Evolutionary conservation across 2,113 vertebrate species (phyloP).

Genomic region (Epinephelus lanceolatus): DNA sequence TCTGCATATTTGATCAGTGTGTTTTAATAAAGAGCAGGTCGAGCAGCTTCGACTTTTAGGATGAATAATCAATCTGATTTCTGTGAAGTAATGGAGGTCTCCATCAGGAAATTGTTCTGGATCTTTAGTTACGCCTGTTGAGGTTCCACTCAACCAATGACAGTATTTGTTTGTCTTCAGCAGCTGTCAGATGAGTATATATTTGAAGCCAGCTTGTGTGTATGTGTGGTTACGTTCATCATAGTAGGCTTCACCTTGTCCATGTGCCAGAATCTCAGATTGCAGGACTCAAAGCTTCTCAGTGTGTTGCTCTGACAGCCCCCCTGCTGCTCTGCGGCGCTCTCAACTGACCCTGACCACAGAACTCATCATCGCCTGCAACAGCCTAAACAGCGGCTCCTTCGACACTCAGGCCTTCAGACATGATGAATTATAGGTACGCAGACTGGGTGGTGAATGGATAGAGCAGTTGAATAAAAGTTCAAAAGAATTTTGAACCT

Average conservation of each 20-base stretch:
- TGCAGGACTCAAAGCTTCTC: conserved; percentile 34
- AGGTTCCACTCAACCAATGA: not conserved
- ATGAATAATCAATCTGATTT: conserved; percentile 2
- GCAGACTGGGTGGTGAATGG: not conserved
- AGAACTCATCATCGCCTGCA: not conserved
- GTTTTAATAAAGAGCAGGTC: conserved; percentile 20
- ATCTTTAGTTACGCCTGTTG: not conserved
- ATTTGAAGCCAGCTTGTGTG: not conserved
- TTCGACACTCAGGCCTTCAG: not conserved
- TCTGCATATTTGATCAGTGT: conserved; percentile 41
- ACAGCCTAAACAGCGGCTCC: not conserved
- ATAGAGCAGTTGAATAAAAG: not conserved
- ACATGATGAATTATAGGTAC: not conserved
- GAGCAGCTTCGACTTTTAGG: conserved; percentile 2
- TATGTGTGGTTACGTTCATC: not conserved
- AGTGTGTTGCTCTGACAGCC: conserved; percentile 10
- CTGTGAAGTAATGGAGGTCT: not conserved
- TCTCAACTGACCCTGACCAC: conserved; percentile 24
- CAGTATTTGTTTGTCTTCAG: not conserved
- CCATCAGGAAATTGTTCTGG: conserved; percentile 1
- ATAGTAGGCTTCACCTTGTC: not conserved
- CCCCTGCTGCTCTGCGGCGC: conserved; percentile 16
- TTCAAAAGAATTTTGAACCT: no score
- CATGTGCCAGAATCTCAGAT: conserved; percentile 10
- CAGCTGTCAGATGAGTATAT: not conserved